A percentile compares a stretch with the other conserved stretches of the same genome.
Evolutionary conservation across 2,113 vertebrate genomes (phyloP).

Genomic region (Salvelinus sp.): DNA sequence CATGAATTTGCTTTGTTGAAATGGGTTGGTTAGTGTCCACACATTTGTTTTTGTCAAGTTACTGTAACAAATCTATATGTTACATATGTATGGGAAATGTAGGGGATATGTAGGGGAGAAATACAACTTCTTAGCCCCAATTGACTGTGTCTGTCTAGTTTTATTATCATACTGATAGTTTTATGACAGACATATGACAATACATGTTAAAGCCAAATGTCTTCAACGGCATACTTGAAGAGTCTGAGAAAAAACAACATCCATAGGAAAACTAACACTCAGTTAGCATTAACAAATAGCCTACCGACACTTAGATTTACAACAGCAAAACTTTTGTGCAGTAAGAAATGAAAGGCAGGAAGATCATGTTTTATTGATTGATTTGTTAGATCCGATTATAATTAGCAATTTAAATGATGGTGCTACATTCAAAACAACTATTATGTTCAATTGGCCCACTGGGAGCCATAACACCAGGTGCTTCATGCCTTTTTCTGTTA

Average conservation of each 20-base stretch:
- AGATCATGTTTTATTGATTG: constrained; percentile 66
- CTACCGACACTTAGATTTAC: background rate
- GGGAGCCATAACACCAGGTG: too few species aligned
- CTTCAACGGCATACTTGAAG: too few species aligned
- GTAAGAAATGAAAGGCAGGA: constrained; percentile 35
- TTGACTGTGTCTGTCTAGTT: background rate
- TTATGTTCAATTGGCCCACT: constrained; percentile 39
- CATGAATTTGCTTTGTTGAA: background rate
- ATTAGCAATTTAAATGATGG: constrained; percentile 68
- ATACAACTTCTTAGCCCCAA: background rate
- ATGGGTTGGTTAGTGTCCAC: background rate
- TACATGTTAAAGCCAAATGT: too few species aligned
- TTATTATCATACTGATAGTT: background rate
- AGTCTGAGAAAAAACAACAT: background rate
- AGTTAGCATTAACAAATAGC: background rate
- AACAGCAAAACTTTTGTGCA: background rate
- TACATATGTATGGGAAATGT: background rate
- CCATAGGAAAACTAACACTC: background rate
- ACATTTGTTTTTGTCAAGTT: background rate
- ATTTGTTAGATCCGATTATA: constrained; percentile 54
- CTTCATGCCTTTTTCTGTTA: too few species aligned
- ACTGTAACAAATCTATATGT: background rate
- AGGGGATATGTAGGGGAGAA: too few species aligned
- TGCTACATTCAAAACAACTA: constrained; percentile 47
- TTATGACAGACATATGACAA: background rate